Base-by-base conservation (phyloP, 2,113 vertebrate species). In the Callionymus lyra region DNA sequence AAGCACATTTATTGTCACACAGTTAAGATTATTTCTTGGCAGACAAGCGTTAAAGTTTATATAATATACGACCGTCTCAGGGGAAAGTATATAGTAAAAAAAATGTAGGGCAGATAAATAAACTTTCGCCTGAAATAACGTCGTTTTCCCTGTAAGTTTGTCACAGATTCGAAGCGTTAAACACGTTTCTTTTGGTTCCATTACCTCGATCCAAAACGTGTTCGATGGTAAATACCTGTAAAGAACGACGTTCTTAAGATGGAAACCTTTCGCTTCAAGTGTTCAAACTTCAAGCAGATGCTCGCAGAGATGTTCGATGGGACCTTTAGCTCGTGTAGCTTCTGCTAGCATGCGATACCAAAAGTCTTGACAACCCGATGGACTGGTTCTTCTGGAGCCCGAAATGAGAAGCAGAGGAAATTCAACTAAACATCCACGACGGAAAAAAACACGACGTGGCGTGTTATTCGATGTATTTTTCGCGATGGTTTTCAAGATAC, bases 281-380 rank as follows among this genome's bases (percentile, higher is more conserved):
- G 50, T 36, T 2, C 40, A 38, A 59, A 60, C 44, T 60, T 27
- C n/a, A 60, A 18, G 45, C 10, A 32, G 12, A 18, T 13, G 44
- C 36, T 47, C 45, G 38, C 59, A 47, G 53, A 47, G 32, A 12
- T 34, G 63, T 71, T 67, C 39, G 27, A 47, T 52, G 46, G 61
- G 31, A 65, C 54, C 12, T n/a, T n/a, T 74, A 79, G 34, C 34
- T 68, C 42, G 27, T 50, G 59, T 81, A 82, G 76, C 80, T 17
- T 65, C 8, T 14, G 72, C 55, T 81, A 81, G 34, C 67, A 43
- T 12, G 53, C 47, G 40, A 41, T 38, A 61, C 35, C 34, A 36
- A 32, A 11, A 62, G 45, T 66, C 56, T 71, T 74, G 65, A 57
- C 65, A 81, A 74, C 72, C 70, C 59, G 62, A 63, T 50, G 16